Evolutionary conservation across 92 coral and sea anemone species (phyloP).

Genomic region (Porites evermanni): DNA sequence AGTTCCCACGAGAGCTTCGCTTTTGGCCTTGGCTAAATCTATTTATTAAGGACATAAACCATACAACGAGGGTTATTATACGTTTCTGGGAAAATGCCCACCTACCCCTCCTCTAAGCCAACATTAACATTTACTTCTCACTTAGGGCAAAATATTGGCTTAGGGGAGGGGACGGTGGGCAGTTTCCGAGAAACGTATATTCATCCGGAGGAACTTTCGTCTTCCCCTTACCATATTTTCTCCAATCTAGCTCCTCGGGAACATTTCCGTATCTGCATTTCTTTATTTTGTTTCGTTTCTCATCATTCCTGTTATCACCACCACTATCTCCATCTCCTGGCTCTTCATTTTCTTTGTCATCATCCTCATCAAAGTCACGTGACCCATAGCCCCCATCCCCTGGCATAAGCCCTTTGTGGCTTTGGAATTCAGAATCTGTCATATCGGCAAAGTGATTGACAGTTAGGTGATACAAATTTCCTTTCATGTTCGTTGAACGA

Average conservation of each 20-base stretch:
- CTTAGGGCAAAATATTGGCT: no score
- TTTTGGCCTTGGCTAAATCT: no score
- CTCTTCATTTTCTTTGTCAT: conserved; percentile 26
- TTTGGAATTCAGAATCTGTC: conserved; percentile 84
- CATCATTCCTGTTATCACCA: neutral
- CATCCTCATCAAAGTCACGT: conserved; percentile 31
- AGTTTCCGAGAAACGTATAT: no score
- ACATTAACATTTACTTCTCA: no score
- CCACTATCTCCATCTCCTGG: neutral
- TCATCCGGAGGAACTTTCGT: neutral
- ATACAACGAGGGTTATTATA: no score
- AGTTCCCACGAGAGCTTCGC: no score
- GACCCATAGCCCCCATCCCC: conserved; percentile 64
- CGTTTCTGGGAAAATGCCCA: no score
- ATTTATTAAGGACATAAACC: no score
- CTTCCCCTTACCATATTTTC: conserved; percentile 76
- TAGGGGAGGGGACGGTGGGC: no score
- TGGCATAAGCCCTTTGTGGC: conserved; percentile 80
- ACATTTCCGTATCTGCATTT: conserved; percentile 49
- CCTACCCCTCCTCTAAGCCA: no score
- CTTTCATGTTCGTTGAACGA: conserved; percentile 82
- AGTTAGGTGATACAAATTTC: conserved; percentile 68
- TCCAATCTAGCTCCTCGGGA: conserved; percentile 91
- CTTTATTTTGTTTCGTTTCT: conserved; percentile 16
- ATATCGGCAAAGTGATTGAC: conserved; percentile 91